These are phyloP conservation scores for Acomys russatus DNA, from an alignment of 2,797 vertebrate species.

Conservation along the genomic window DNA sequence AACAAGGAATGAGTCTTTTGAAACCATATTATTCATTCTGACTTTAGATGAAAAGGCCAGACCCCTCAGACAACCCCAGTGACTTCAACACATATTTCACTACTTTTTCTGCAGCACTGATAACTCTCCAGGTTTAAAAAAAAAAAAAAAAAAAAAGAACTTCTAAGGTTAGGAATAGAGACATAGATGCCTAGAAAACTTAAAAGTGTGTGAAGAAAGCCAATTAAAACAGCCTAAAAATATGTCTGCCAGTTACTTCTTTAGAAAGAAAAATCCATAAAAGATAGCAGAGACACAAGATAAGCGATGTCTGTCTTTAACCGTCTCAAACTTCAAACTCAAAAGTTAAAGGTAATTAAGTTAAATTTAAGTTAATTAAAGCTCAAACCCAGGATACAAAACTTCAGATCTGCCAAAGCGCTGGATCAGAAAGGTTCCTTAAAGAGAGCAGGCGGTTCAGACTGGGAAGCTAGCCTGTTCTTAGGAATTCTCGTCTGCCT, in stretches of 20 bases:
- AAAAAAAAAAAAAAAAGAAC: constrained; percentile 33
- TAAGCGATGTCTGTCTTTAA: constrained; percentile 43
- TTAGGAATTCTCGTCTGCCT: too few relatives aligned
- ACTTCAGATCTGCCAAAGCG: not conserved
- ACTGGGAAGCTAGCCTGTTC: not conserved
- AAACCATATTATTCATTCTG: not conserved
- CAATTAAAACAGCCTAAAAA: constrained; percentile 35
- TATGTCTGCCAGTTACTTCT: not conserved
- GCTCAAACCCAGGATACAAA: constrained; percentile 42
- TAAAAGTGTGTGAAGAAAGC: not conserved
- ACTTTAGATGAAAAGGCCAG: constrained; percentile 18
- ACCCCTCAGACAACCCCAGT: constrained; percentile 14
- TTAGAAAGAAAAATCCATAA: constrained; percentile 40
- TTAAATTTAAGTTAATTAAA: not conserved
- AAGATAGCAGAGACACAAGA: not conserved
- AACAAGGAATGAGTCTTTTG: not conserved
- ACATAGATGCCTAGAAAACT: constrained; percentile 11
- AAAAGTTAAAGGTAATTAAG: not conserved
- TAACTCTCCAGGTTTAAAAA: not conserved
- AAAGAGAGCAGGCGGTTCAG: not conserved
- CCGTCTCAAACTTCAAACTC: constrained; percentile 6
- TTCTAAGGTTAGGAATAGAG: not conserved
- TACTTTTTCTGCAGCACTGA: not conserved
- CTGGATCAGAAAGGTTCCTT: not conserved
- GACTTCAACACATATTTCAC: not conserved